phyloP scores from a whole-genome alignment of 1,140 invertebrate species.

The Araneus ventricosus region DNA sequence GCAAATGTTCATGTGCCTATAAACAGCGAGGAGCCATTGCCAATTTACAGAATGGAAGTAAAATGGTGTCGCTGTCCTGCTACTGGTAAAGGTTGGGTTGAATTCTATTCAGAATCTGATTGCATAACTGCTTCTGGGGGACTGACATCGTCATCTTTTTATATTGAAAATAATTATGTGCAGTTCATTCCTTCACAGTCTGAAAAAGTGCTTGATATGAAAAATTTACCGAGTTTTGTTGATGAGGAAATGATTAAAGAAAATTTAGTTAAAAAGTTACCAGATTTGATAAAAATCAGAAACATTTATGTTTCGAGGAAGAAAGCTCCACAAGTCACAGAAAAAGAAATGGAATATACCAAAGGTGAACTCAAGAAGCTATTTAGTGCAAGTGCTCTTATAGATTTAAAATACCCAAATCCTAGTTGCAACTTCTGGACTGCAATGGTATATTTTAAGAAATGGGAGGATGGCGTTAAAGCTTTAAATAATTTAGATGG shows the following conservation, averaged over 20 bases:
- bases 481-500: constrained; percentile 24
- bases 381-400: not conserved
- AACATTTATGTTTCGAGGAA: not conserved
- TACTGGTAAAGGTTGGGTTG: constrained; percentile 50
- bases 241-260: constrained; percentile 1
- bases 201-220: constrained; percentile 46
- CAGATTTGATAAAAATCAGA: not conserved
- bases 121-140: constrained; percentile 27
- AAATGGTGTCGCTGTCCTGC: constrained; percentile 36
- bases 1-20: not conserved
- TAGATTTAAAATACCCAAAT: constrained; percentile 51
- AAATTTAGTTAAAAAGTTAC: not conserved
- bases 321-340: not conserved
- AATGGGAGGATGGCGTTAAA: constrained; percentile 35
- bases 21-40: not conserved
- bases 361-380: constrained; percentile 1
- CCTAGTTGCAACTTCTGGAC: not conserved
- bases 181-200: not conserved
- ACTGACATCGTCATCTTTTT: constrained; percentile 28
- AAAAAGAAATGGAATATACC: constrained; percentile 11
- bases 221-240: constrained; percentile 25
- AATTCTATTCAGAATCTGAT: constrained; percentile 40
- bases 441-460: constrained; percentile 59
- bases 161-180: constrained; percentile 37
- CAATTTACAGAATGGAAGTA: constrained; percentile 13